Evolutionary conservation across 2,888 invertebrate species (phyloP), one percentile per base, ranked within the genome.

Genomic region (Portevinia maculata): DNA sequence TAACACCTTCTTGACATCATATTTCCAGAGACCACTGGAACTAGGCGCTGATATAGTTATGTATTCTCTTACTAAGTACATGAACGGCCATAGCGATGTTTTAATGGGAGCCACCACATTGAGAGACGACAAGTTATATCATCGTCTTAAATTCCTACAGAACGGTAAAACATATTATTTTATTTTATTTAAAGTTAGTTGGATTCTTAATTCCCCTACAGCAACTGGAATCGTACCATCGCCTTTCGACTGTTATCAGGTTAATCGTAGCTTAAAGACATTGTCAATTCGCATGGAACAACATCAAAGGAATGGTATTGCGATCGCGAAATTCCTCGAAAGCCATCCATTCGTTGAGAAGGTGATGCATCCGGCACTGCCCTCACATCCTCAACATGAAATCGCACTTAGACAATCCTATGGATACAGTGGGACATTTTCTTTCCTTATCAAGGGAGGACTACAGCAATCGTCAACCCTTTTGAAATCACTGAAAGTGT

Each of bases 41-140:
- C n/a, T n/a, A n/a, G n/a, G n/a, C n/a, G n/a, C n/a, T n/a, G n/a
- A n/a, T n/a, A n/a, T n/a, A n/a, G n/a, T n/a, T n/a, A n/a, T n/a
- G n/a, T n/a, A n/a, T 91, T 99, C 99, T 0, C 88, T 98, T 65
- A 98, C 98, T 0, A 99, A 99, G 91, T 99, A 99, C 89, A 96
- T 99, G 94, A 99, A 99, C 91, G 99, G 99, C 0, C 99, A 99
- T 91, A 95, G 97, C 0, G 99, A 99, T 91, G 96, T 98, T 17
- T 94, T 99, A 5, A 99, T 99, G 99, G 99, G 99, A 1, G 95
- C 96, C 13, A 93, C 95, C 6, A 92, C 96, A 32, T 93, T 95
- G 2, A 97, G 94, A 86, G 92, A 94, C 86, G 94, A 95, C 44
- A 93, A 93, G 50, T 87, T 98, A 2, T 94, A 94, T 81, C 91